These are phyloP conservation scores for Temnothorax longispinosus DNA, from an alignment of 1,140 invertebrate genomes.

Conservation along the genomic window DNA sequence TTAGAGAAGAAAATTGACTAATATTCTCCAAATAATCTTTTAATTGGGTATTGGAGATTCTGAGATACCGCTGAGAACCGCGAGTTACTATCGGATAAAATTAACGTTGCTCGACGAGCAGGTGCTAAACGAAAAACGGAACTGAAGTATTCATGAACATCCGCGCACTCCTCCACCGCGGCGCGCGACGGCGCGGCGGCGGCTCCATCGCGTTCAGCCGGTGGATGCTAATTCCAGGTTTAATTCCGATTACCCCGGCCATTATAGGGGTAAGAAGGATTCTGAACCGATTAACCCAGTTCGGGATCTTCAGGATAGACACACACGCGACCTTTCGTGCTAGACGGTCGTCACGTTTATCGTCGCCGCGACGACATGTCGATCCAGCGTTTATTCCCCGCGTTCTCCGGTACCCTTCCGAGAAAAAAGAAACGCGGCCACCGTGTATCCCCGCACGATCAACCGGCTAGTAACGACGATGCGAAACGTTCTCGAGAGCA, in stretches of 20 bases:
- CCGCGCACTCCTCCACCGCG: background rate
- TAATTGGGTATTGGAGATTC: background rate
- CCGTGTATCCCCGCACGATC: background rate
- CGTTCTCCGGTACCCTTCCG: background rate
- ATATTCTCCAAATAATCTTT: background rate
- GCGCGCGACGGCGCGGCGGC: no score
- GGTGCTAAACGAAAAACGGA: conserved; percentile 18
- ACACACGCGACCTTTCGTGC: conserved; percentile 82
- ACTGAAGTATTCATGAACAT: conserved; percentile 33
- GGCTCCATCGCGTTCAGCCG: background rate
- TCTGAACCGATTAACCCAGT: conserved; percentile 77
- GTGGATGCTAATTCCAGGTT: conserved; percentile 62
- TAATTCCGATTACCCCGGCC: conserved; percentile 74
- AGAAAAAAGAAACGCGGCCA: background rate
- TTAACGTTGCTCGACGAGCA: conserved; percentile 11
- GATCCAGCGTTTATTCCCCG: conserved; percentile 11
- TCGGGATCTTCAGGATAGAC: conserved; percentile 64
- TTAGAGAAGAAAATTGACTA: background rate
- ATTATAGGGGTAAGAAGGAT: conserved; percentile 71
- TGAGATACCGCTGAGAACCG: background rate
- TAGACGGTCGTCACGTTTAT: conserved; percentile 68
- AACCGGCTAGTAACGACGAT: background rate
- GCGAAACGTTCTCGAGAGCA: background rate
- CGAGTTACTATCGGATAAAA: background rate
- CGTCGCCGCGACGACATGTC: conserved; percentile 45